Percentiles rank a stretch among this genome's conserved stretches.
These are phyloP conservation scores for Lerema accius DNA, from an alignment of 1,140 invertebrate genomes.

Conservation along the genomic window DNA sequence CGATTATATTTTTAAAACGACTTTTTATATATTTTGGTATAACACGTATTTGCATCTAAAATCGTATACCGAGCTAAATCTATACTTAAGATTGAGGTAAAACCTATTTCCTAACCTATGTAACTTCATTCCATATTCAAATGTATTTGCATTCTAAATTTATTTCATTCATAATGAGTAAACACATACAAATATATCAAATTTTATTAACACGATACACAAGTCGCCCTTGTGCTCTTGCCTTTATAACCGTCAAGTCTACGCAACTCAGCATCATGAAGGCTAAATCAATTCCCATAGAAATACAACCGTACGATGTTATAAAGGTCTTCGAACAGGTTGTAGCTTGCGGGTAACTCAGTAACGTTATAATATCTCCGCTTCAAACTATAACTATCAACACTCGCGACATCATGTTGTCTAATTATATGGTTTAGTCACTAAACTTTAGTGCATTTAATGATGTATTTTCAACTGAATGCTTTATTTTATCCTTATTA, in stretches of 20 bases:
- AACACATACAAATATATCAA: background rate
- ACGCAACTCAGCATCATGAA: conserved; percentile 31
- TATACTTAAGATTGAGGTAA: too few relatives aligned
- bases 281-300: conserved; percentile 51
- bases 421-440: conserved; percentile 5
- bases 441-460: conserved; percentile 6
- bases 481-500: too few relatives aligned
- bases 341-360: conserved; percentile 44
- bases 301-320: conserved; percentile 45
- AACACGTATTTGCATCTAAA: too few relatives aligned
- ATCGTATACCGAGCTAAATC: too few relatives aligned
- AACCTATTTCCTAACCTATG: too few relatives aligned
- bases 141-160: background rate
- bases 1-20: too few relatives aligned
- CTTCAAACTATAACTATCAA: conserved; percentile 49
- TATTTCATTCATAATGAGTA: background rate
- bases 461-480: too few relatives aligned
- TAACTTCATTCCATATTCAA: too few relatives aligned
- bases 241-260: conserved; percentile 32
- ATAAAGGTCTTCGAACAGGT: conserved; percentile 64
- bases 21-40: too few relatives aligned
- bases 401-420: conserved; percentile 8
- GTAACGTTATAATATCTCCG: conserved; percentile 52
- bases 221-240: conserved; percentile 13
- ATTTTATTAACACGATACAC: background rate